Conservation (phyloP, 2,113 vertebrate species). For the Tyrannus savana region DNA sequence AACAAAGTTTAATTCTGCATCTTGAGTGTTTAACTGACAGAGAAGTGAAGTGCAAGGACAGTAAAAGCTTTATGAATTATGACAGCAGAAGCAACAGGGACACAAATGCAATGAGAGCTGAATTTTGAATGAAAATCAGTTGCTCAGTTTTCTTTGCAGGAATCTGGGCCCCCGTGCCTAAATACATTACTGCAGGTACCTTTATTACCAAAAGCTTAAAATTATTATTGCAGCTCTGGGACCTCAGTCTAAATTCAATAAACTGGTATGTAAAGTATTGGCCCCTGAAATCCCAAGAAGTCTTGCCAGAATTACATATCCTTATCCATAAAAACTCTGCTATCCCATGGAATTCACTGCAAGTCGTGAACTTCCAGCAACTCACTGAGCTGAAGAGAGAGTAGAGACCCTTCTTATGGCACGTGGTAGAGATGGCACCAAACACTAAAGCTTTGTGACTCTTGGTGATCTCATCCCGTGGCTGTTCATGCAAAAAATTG, state of each 20-base stretch:
- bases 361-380: background rate
- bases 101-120: background rate
- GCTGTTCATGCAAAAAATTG: conserved; percentile 64
- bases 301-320: background rate
- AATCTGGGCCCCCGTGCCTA: fast-evolving
- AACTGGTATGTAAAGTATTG: background rate
- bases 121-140: background rate
- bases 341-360: background rate
- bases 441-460: background rate
- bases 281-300: background rate
- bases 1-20: background rate
- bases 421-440: background rate
- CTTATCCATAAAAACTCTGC: background rate
- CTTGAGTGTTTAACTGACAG: background rate
- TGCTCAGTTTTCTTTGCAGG: background rate
- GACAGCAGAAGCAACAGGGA: background rate
- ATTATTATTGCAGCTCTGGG: background rate
- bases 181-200: background rate
- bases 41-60: background rate
- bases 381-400: background rate
- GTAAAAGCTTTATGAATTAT: background rate
- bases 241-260: background rate
- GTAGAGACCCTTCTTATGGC: background rate
- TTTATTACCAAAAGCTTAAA: background rate
- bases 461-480: conserved; percentile 22